Evolutionary conservation across 2,888 invertebrate species (phyloP).

Genomic region (Oxytorus armatus): DNA sequence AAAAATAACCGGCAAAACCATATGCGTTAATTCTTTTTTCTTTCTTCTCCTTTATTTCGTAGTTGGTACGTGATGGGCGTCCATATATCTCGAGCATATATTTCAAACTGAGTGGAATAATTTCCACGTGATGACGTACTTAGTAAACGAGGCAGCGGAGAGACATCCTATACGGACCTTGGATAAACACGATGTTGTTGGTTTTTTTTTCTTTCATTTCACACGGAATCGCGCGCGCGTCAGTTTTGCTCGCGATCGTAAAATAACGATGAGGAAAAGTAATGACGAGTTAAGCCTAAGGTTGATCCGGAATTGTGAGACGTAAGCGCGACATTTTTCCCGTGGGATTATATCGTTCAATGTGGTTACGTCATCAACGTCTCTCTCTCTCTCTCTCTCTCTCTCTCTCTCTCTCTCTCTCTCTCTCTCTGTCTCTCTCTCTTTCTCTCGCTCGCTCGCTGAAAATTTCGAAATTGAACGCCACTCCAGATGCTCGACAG

Average conservation of each 20-base stretch:
- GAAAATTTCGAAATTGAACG: constrained; percentile 49
- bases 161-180: constrained; percentile 33
- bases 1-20: constrained; percentile 9
- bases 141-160: constrained; percentile 1
- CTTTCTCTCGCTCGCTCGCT: constrained; percentile 1
- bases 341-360: constrained; percentile 28
- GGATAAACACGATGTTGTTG: constrained; percentile 42
- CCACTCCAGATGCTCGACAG: constrained; percentile 47
- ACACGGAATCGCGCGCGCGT: constrained; percentile 13
- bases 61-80: too few species aligned
- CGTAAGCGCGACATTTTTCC: constrained; percentile 26
- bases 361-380: constrained; percentile 31
- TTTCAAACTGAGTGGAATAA: constrained; percentile 41
- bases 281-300: constrained; percentile 48
- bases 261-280: constrained; percentile 11
- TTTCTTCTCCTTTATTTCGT: too few species aligned
- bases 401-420: constrained; percentile 2
- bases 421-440: constrained; percentile 4
- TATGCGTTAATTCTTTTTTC: too few species aligned
- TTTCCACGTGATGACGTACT: constrained; percentile 57
- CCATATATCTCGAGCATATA: constrained; percentile 34
- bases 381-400: constrained; percentile 7
- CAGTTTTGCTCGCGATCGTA: constrained; percentile 19
- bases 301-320: constrained; percentile 20
- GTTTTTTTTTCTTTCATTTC: constrained; percentile 35